These are phyloP conservation scores for Neodiprion pinetum DNA, from an alignment of 1,140 invertebrate genomes.

Conservation along the genomic window DNA sequence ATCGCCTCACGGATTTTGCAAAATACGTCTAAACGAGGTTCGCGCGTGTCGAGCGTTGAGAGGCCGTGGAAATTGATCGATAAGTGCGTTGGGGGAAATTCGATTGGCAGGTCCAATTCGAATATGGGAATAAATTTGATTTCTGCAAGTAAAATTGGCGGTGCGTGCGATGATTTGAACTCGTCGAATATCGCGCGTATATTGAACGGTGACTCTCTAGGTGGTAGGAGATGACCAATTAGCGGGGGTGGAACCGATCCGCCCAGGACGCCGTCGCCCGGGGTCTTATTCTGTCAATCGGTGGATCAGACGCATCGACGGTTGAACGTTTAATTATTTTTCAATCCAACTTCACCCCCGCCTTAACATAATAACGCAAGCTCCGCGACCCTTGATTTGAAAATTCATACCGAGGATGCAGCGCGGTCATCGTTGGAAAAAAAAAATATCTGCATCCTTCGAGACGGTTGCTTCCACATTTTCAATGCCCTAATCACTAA, in stretches of 20 bases:
- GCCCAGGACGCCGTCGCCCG: constrained; percentile 53
- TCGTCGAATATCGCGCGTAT: not conserved
- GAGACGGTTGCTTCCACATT: too few relatives aligned
- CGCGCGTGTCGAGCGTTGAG: too few relatives aligned
- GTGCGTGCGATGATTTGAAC: not conserved
- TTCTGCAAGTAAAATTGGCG: not conserved
- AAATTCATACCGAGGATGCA: too few relatives aligned
- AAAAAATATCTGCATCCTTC: too few relatives aligned
- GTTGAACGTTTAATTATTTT: not conserved
- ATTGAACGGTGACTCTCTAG: constrained; percentile 30
- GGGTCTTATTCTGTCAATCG: constrained; percentile 42
- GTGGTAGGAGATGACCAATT: constrained; percentile 62
- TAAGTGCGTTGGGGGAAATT: not conserved
- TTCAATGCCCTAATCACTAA: too few relatives aligned
- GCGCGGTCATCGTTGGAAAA: too few relatives aligned
- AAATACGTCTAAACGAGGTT: too few relatives aligned
- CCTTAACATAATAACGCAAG: too few relatives aligned
- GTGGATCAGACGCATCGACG: constrained; percentile 29
- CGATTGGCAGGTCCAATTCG: constrained; percentile 2
- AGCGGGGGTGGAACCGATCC: constrained; percentile 49
- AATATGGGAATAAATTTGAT: not conserved
- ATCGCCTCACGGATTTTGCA: too few relatives aligned
- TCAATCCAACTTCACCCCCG: not conserved
- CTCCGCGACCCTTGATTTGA: too few relatives aligned
- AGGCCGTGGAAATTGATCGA: too few relatives aligned